Base-by-base conservation (phyloP, 1,140 invertebrate genomes). In the Holotrichia oblita region DNA sequence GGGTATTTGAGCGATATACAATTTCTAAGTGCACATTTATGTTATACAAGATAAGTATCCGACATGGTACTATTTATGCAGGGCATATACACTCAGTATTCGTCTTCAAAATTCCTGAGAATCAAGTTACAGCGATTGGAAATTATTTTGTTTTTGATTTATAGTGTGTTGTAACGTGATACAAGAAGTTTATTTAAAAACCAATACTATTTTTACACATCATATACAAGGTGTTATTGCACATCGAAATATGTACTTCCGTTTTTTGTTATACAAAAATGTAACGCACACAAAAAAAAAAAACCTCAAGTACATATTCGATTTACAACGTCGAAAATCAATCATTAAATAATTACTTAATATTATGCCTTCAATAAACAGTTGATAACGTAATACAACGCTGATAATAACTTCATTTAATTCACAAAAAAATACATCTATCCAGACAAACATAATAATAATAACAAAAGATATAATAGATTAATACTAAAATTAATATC, bases 401-500 rank as follows among this genome's bases (percentile, higher is more conserved):
- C 20, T 64, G 61, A 64, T 64, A 64, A 64, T 64, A 64, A 64
- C 20, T 64, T 48, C 44, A 12, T 48, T 48, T 48, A 64, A 64
- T 64, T 8, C n/a, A 20, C 12, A n/a, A 59, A n/a, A n/a, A n/a
- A n/a, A n/a, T n/a, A n/a, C n/a, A n/a, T n/a, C n/a, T n/a, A n/a
- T n/a, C n/a, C n/a, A n/a, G 22, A 64, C 10, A 64, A 64, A 9
- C 14, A 24, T 9, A 7, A 24, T 64, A 12, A 64, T 64, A 64
- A 64, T 22, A 64, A 64, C 0, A 64, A 64, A 27, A 20, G 61
- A 64, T 12, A 64, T 20, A 6, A 24, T 64, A 17, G 24, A 24
- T 27, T 64, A 64, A 6, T 64, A 64, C 61, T 64, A 64, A 64
- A 64, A 64, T 64, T 48, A 80, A 80, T 81, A 81, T 81, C 80